Conservation (phyloP, 2,888 invertebrate genomes). For the Pachycephus smyrnensis region DNA sequence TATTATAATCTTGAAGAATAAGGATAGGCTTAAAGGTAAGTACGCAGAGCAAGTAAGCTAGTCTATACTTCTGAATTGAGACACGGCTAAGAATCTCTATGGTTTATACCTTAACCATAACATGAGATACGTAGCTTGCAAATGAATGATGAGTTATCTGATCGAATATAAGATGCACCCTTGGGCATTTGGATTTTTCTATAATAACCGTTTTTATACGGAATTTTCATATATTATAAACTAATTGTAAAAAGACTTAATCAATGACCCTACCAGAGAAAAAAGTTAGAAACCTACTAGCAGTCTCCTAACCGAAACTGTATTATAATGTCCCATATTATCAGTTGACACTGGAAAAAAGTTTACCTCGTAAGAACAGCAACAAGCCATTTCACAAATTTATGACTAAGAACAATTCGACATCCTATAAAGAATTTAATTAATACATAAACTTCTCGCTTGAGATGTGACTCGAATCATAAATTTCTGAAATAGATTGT, state of each 20-base stretch:
- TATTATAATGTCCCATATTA: background rate
- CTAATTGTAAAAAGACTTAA: background rate
- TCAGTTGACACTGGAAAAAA: background rate
- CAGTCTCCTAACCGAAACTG: background rate
- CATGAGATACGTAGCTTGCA: background rate
- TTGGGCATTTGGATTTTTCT: background rate
- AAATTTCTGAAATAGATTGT: background rate
- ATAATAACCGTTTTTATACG: background rate
- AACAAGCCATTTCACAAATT: background rate
- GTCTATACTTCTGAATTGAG: background rate
- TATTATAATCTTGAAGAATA: background rate
- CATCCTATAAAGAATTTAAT: background rate
- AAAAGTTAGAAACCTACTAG: background rate
- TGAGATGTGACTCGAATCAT: background rate
- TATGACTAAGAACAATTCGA: background rate
- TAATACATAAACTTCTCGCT: background rate
- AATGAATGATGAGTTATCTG: background rate
- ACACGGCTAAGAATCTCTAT: background rate
- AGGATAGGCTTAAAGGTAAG: background rate
- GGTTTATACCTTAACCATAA: background rate
- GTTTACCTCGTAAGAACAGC: background rate
- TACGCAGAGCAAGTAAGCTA: background rate
- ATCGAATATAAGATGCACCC: background rate
- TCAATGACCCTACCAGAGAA: background rate
- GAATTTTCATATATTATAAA: background rate